A percentile compares a stretch with the other conserved stretches of the same genome.
Conservation (phyloP, 37 sponge, comb jelly and placozoan genomes). For the Haliclona indistincta region DNA sequence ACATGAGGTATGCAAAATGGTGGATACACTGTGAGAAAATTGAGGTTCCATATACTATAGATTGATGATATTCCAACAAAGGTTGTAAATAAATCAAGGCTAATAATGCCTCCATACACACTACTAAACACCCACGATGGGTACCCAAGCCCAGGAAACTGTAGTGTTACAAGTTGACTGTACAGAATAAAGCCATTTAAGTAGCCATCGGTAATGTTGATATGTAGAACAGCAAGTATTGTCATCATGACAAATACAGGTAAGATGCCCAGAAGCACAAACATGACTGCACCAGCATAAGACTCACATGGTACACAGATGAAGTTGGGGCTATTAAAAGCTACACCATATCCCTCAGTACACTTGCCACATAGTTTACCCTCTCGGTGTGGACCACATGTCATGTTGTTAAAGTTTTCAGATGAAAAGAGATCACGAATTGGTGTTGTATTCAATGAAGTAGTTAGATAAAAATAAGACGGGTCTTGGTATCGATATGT, state of each 20-base stretch:
- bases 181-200: conserved; percentile 23
- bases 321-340: no score
- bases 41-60: conserved; percentile 27
- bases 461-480: no score
- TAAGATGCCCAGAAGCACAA: not conserved
- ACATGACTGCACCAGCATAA: not conserved
- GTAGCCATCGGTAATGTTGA: conserved; percentile 10
- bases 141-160: not conserved
- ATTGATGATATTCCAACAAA: not conserved
- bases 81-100: no score
- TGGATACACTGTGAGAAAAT: not conserved
- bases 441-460: no score
- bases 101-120: conserved; percentile 18
- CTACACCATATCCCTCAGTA: no score
- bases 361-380: no score
- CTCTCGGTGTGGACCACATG: no score
- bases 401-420: no score
- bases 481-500: no score
- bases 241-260: conserved; percentile 8
- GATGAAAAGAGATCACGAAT: no score
- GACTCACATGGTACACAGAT: not conserved
- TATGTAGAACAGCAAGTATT: conserved; percentile 8
- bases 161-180: not conserved
- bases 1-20: not conserved
- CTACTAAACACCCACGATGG: not conserved